These are phyloP conservation scores for Ictalurus furcatus DNA, from an alignment of 2,113 vertebrate genomes.

Conservation along the genomic window DNA sequence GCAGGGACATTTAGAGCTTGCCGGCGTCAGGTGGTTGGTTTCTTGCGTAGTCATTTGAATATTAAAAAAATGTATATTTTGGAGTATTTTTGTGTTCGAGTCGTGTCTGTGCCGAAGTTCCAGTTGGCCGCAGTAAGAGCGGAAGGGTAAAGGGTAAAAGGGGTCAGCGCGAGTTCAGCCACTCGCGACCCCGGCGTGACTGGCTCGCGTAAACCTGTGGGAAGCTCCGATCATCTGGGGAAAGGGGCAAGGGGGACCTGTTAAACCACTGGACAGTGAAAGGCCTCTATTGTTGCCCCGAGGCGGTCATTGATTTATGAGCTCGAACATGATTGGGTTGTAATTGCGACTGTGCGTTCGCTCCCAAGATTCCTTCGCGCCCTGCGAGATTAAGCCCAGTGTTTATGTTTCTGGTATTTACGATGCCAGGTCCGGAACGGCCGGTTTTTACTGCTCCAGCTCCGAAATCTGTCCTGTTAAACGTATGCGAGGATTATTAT, in stretches of 20 bases:
- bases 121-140: slow-evolving; percentile 74
- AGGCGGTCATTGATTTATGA: slow-evolving; percentile 84
- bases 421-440: background rate
- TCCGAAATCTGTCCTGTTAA: background rate
- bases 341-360: slow-evolving; percentile 80
- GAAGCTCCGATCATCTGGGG: slow-evolving; percentile 72
- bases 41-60: background rate
- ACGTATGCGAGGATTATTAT: background rate
- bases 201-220: slow-evolving; percentile 77
- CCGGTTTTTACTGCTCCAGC: slow-evolving; percentile 6
- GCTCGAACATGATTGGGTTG: slow-evolving; percentile 81
- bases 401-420: slow-evolving; percentile 4
- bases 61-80: no score
- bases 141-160: slow-evolving; percentile 53
- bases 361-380: slow-evolving; percentile 61
- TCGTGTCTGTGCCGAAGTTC: slow-evolving; percentile 59
- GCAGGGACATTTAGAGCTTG: background rate
- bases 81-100: background rate
- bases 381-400: slow-evolving; percentile 5
- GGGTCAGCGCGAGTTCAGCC: slow-evolving; percentile 87
- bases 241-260: slow-evolving; percentile 69
- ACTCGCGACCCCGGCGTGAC: slow-evolving; percentile 70
- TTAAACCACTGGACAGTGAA: slow-evolving; percentile 75
- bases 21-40: background rate
- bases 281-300: slow-evolving; percentile 80